Evolutionary conservation across 2,113 vertebrate species (phyloP).

Genomic region (Gracilinanus agilis): DNA sequence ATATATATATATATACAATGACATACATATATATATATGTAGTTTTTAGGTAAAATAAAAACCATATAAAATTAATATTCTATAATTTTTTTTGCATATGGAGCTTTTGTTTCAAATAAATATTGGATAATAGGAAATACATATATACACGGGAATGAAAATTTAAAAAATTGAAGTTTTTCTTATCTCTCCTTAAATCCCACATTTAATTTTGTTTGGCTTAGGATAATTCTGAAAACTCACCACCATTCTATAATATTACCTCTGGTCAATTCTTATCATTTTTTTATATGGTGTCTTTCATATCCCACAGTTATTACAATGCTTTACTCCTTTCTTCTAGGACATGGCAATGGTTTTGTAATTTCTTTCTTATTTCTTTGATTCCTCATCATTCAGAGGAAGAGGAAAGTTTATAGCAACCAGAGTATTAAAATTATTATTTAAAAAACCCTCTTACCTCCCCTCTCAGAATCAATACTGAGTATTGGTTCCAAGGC

Average conservation of each 20-base stretch:
- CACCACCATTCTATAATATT: not conserved
- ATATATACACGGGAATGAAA: not conserved
- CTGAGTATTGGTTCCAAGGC: no score
- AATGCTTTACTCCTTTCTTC: slow-evolving; percentile 33
- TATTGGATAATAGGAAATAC: slow-evolving; percentile 6
- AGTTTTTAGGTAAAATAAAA: not conserved
- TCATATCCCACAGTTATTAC: slow-evolving; percentile 4
- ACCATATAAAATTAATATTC: not conserved
- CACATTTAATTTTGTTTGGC: slow-evolving; percentile 14
- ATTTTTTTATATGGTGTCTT: not conserved
- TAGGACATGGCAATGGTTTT: slow-evolving; percentile 1
- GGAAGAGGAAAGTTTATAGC: slow-evolving; percentile 38
- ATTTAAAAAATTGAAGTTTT: not conserved
- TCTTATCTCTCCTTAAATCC: not conserved
- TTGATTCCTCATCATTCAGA: slow-evolving; percentile 48
- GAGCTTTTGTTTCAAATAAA: not conserved
- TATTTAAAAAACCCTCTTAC: not conserved
- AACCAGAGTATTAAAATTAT: not conserved
- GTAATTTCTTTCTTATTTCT: not conserved
- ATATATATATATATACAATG: not conserved
- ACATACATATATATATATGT: not conserved
- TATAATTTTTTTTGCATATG: not conserved
- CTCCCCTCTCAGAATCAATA: no score
- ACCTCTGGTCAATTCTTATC: not conserved
- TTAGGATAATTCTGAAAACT: not conserved